phyloP scores from a whole-genome alignment of 2,113 vertebrate species.

The Marmota monax region DNA sequence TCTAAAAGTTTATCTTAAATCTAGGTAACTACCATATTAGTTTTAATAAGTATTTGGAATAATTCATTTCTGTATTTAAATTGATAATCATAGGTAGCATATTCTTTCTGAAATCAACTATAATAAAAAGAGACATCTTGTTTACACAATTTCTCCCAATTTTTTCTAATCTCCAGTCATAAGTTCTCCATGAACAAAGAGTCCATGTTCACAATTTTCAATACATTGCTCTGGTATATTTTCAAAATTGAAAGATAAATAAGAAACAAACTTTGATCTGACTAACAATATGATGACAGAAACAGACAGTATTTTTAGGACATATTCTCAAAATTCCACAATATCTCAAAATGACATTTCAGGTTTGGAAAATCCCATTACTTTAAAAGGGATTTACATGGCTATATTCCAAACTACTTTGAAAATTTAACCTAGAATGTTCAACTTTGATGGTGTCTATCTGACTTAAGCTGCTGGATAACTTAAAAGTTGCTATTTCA shows the following conservation, averaged over 20 bases:
- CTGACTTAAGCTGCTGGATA: conserved; percentile 30
- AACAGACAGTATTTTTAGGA: conserved; percentile 38
- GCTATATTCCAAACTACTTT: conserved; percentile 66
- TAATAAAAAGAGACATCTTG: conserved; percentile 15
- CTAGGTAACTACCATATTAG: neutral
- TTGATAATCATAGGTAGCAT: neutral
- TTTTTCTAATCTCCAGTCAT: conserved; percentile 35
- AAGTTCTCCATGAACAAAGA: conserved; percentile 28
- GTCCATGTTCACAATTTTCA: conserved; percentile 6
- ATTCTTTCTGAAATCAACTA: conserved; percentile 16
- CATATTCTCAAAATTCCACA: conserved; percentile 61
- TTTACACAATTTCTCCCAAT: conserved; percentile 41
- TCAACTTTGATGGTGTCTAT: conserved; percentile 45
- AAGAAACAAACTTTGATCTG: conserved; percentile 58
- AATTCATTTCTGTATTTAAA: conserved; percentile 17
- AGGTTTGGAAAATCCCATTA: conserved; percentile 67
- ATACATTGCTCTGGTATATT: neutral
- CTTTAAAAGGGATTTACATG: conserved; percentile 67
- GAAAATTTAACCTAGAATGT: conserved; percentile 73
- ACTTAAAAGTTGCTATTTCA: conserved; percentile 43
- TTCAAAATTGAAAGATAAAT: conserved; percentile 52
- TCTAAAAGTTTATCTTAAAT: conserved; percentile 16
- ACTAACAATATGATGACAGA: conserved; percentile 41
- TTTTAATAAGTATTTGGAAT: conserved; percentile 31
- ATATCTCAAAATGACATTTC: conserved; percentile 3